phyloP scores from a whole-genome alignment of 1,140 invertebrate genomes.

The Agrypnia vestita region DNA sequence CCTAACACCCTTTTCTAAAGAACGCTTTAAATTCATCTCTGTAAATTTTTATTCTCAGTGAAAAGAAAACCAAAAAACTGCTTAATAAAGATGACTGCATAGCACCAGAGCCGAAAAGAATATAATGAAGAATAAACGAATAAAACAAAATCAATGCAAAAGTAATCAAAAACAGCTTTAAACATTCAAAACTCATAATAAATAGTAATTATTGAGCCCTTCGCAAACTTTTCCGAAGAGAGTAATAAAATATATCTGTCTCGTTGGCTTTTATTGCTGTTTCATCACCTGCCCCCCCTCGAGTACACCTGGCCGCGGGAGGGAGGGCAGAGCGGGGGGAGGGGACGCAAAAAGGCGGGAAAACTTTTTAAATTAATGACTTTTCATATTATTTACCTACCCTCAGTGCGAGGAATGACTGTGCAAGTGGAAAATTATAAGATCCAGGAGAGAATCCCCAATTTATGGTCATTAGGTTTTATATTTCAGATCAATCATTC shows the following conservation, averaged over 20 bases:
- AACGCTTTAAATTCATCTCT: too few species aligned
- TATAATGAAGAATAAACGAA: too few species aligned
- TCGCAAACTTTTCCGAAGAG: background rate
- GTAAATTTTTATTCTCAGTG: too few species aligned
- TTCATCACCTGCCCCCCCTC: slow-evolving; percentile 22
- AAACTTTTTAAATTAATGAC: slow-evolving; percentile 59
- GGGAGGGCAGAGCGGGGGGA: background rate
- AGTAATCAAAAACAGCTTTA: background rate
- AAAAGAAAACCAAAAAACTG: too few species aligned
- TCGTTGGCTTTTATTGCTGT: slow-evolving; percentile 27
- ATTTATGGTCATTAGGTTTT: background rate
- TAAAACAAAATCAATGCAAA: too few species aligned
- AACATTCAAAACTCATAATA: background rate
- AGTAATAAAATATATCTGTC: slow-evolving; percentile 41
- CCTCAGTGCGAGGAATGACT: slow-evolving; percentile 2
- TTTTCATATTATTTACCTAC: slow-evolving; percentile 57
- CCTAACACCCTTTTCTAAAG: too few species aligned
- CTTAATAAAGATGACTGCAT: background rate
- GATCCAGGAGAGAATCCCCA: too few species aligned
- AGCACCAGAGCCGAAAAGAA: too few species aligned
- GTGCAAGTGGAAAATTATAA: slow-evolving; percentile 37
- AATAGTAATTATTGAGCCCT: background rate
- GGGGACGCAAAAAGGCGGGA: slow-evolving; percentile 39
- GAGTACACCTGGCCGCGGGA: background rate
- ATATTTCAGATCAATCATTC: too few species aligned